phyloP scores from a whole-genome alignment of 2,797 vertebrate genomes.

The Merluccius polli region DNA sequence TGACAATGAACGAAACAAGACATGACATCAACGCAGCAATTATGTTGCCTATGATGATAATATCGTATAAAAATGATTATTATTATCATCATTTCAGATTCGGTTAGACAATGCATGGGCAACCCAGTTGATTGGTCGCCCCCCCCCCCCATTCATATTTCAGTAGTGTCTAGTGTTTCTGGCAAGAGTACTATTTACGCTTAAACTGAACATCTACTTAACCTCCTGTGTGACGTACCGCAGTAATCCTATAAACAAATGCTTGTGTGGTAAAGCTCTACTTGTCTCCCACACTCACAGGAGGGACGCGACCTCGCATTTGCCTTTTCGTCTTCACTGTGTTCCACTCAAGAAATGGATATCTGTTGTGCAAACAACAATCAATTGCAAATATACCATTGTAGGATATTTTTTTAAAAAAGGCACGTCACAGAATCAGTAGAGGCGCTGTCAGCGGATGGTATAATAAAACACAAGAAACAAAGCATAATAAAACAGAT shows the following conservation, averaged over 20 bases:
- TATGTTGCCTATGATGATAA: background rate
- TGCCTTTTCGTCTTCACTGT: background rate
- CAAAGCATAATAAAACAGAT: background rate
- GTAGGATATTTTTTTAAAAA: background rate
- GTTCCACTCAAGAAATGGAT: background rate
- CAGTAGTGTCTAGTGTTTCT: background rate
- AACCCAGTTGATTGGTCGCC: too few species aligned
- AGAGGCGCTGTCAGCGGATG: background rate
- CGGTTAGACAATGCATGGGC: background rate
- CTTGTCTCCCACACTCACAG: constrained; percentile 5
- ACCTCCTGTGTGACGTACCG: constrained; percentile 40
- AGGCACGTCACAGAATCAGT: background rate
- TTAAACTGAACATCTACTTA: constrained; percentile 32
- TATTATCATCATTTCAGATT: background rate
- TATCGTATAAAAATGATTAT: background rate
- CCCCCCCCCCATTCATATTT: background rate
- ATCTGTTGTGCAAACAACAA: background rate
- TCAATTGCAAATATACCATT: background rate
- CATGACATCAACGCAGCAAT: background rate
- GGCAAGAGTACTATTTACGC: constrained; percentile 9
- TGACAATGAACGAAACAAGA: background rate
- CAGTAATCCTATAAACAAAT: constrained; percentile 55
- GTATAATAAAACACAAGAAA: background rate
- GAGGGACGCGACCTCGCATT: background rate
- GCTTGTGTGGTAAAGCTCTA: constrained; percentile 37